Conservation (phyloP, 2,888 invertebrate genomes). For the Periphyllus acericola region DNA sequence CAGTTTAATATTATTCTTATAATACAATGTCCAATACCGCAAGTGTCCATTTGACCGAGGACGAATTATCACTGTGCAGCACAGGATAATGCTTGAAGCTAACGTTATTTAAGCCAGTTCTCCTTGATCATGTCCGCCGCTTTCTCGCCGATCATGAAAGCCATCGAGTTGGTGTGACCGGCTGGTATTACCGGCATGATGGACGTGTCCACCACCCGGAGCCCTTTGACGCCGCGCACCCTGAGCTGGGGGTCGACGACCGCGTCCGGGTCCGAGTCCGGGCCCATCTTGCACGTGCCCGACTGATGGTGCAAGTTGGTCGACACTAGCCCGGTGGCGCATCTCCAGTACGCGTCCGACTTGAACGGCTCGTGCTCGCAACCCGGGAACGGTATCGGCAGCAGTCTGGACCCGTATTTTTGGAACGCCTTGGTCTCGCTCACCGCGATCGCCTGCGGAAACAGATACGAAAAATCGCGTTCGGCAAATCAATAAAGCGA, state of each 20-base stretch:
- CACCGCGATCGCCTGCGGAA: slow-evolving; percentile 68
- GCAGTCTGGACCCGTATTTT: slow-evolving; percentile 68
- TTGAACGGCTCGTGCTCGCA: slow-evolving; percentile 71
- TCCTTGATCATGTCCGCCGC: slow-evolving; percentile 78
- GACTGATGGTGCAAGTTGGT: slow-evolving; percentile 73
- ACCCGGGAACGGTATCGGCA: slow-evolving; percentile 65
- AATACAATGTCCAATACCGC: too few species aligned
- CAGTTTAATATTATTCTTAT: too few species aligned
- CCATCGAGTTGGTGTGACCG: slow-evolving; percentile 81
- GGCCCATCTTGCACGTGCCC: slow-evolving; percentile 77
- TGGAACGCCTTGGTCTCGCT: slow-evolving; percentile 69
- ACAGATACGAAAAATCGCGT: neutral
- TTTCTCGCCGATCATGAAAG: slow-evolving; percentile 85
- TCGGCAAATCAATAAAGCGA: too few species aligned
- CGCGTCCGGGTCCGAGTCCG: slow-evolving; percentile 70
- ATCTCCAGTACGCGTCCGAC: slow-evolving; percentile 77
- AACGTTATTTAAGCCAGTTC: slow-evolving; percentile 67
- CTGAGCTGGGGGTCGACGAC: slow-evolving; percentile 75
- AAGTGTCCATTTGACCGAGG: too few species aligned
- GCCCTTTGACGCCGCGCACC: slow-evolving; percentile 75
- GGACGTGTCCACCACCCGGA: slow-evolving; percentile 82
- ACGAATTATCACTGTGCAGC: too few species aligned
- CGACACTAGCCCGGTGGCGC: slow-evolving; percentile 75
- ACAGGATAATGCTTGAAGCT: too few species aligned
- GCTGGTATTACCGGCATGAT: slow-evolving; percentile 82